A percentile compares a stretch with the other conserved stretches of the same genome.
phyloP scores from a whole-genome alignment of 2,797 vertebrate species.

The Columba guinea region DNA sequence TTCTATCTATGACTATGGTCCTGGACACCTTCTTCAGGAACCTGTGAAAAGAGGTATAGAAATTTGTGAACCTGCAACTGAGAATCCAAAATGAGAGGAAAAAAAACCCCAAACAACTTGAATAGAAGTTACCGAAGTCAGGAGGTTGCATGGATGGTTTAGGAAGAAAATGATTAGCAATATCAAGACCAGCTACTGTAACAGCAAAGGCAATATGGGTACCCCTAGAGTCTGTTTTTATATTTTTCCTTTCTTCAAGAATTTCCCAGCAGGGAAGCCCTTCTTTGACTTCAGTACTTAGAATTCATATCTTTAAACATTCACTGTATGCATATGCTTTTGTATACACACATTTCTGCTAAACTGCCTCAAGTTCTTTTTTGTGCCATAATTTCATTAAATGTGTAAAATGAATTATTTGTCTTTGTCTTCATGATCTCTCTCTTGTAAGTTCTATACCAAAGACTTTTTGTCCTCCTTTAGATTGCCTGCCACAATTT shows the following conservation, averaged over 20 bases:
- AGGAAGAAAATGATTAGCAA: background rate
- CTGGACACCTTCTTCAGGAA: background rate
- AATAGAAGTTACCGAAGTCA: background rate
- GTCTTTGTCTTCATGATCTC: constrained; percentile 18
- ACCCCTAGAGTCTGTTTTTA: background rate
- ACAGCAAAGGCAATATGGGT: background rate
- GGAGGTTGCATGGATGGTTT: background rate
- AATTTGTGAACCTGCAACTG: constrained; percentile 4
- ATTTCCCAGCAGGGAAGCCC: background rate
- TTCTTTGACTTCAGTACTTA: background rate
- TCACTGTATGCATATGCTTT: background rate
- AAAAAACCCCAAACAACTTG: background rate
- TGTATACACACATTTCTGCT: background rate
- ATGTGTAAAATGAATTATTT: background rate
- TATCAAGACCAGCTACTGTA: background rate
- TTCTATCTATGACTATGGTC: background rate
- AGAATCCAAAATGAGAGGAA: constrained; percentile 1
- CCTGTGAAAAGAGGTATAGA: background rate
- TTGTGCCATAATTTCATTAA: constrained; percentile 22
- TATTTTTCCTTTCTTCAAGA: background rate
- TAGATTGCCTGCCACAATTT: background rate
- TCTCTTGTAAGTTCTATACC: constrained; percentile 3
- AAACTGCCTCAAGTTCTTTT: constrained; percentile 3
- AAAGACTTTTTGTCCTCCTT: constrained; percentile 15
- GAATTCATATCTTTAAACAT: background rate